phyloP scores from a whole-genome alignment of 2,797 vertebrate genomes.

The Acipenser oxyrinchus region DNA sequence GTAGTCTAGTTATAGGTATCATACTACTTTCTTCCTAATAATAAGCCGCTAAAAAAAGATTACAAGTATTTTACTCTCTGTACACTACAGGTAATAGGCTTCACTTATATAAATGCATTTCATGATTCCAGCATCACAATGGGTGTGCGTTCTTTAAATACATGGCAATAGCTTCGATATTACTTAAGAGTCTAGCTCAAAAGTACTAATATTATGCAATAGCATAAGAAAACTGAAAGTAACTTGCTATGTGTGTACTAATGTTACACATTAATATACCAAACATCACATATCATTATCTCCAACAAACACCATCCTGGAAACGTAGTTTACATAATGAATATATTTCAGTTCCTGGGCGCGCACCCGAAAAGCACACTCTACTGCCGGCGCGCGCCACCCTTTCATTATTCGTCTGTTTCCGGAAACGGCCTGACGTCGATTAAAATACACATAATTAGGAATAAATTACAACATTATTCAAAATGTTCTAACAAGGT shows the following conservation, averaged over 20 bases:
- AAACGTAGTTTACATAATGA: background rate
- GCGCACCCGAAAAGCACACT: background rate
- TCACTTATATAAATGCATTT: too few relatives aligned
- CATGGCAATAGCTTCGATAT: background rate
- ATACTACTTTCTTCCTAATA: too few relatives aligned
- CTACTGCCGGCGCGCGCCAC: background rate
- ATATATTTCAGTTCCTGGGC: background rate
- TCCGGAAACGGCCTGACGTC: conserved; percentile 13
- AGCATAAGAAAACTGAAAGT: background rate
- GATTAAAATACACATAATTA: conserved; percentile 10
- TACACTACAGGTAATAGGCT: too few relatives aligned
- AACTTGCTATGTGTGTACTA: background rate
- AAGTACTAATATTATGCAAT: background rate
- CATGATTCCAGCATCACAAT: too few relatives aligned
- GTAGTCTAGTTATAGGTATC: too few relatives aligned
- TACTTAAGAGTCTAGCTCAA: background rate
- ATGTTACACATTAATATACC: background rate
- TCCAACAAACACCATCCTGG: background rate
- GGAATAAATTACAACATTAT: conserved; percentile 17
- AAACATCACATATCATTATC: background rate
- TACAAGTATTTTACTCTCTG: too few relatives aligned
- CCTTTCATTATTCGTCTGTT: conserved; percentile 3
- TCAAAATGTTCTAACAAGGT: conserved; percentile 1
- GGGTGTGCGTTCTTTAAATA: too few relatives aligned
- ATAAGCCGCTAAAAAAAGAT: too few relatives aligned